Conservation (phyloP, 1,140 invertebrate genomes). For the Battus philenor region DNA sequence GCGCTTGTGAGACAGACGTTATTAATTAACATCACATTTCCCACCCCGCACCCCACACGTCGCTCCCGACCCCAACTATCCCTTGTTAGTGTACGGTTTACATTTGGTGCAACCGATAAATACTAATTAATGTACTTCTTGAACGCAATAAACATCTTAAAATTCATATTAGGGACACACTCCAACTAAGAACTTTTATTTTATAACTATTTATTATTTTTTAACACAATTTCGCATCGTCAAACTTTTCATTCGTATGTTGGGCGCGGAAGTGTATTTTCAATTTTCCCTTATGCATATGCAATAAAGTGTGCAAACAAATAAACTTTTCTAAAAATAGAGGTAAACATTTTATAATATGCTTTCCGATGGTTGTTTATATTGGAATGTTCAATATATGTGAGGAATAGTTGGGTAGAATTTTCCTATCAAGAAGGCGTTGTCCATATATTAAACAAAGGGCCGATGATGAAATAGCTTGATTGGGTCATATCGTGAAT, state of each 20-base stretch:
- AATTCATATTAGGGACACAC: not conserved
- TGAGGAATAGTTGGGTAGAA: constrained; percentile 14
- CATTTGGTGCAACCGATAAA: constrained; percentile 5
- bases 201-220: constrained; percentile 18
- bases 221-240: not conserved
- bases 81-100: constrained; percentile 3
- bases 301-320: constrained; percentile 21
- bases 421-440: constrained; percentile 57
- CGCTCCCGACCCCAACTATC: constrained; percentile 13
- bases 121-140: constrained; percentile 9
- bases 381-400: constrained; percentile 15
- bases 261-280: constrained; percentile 11
- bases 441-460: constrained; percentile 63
- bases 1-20: constrained; percentile 71
- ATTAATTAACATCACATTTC: constrained; percentile 70
- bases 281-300: constrained; percentile 22
- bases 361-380: constrained; percentile 21
- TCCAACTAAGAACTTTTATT: constrained; percentile 14
- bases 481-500: constrained; percentile 56
- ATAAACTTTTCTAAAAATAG: constrained; percentile 19
- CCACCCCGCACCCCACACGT: constrained; percentile 21
- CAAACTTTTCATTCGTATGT: constrained; percentile 8
- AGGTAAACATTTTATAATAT: constrained; percentile 24
- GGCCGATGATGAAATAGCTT: constrained; percentile 42
- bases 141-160: not conserved